Conservation (phyloP, 2,797 vertebrate species). For the Eulemur coronatus region DNA sequence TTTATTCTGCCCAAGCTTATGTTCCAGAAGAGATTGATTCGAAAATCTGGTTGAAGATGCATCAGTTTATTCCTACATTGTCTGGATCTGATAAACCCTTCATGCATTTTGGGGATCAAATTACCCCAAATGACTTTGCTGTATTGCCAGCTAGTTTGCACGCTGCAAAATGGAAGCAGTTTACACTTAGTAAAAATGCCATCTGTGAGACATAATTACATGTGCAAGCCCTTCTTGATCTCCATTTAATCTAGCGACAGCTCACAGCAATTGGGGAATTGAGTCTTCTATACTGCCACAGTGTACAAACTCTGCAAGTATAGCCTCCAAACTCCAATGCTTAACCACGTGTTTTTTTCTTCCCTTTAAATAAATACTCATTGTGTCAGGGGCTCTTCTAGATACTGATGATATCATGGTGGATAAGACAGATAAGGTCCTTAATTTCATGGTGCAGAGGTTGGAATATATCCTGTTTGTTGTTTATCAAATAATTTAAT, state of each 20-base stretch:
- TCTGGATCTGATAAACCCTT: constrained; percentile 74
- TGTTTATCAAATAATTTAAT: not conserved
- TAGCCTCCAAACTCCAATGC: not conserved
- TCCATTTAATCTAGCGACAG: not conserved
- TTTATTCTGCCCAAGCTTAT: constrained; percentile 42
- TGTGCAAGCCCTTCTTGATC: constrained; percentile 22
- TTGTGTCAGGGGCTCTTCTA: not conserved
- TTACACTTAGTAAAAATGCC: constrained; percentile 71
- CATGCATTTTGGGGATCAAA: constrained; percentile 41
- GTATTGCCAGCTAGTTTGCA: constrained; percentile 72
- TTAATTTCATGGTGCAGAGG: not conserved
- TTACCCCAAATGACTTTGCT: constrained; percentile 63
- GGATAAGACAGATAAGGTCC: not conserved
- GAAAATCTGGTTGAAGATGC: constrained; percentile 66
- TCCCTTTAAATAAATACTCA: constrained; percentile 28
- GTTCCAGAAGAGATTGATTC: constrained; percentile 54
- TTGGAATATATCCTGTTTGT: not conserved
- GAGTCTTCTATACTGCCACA: constrained; percentile 27
- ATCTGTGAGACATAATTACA: constrained; percentile 47
- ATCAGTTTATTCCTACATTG: constrained; percentile 64
- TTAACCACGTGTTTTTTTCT: not conserved
- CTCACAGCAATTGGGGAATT: not conserved
- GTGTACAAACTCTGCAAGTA: not conserved
- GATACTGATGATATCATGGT: not conserved
- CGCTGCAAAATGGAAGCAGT: constrained; percentile 69